Base-by-base conservation (phyloP, 2,888 invertebrate species). In the Neuroscelio doddi region DNA sequence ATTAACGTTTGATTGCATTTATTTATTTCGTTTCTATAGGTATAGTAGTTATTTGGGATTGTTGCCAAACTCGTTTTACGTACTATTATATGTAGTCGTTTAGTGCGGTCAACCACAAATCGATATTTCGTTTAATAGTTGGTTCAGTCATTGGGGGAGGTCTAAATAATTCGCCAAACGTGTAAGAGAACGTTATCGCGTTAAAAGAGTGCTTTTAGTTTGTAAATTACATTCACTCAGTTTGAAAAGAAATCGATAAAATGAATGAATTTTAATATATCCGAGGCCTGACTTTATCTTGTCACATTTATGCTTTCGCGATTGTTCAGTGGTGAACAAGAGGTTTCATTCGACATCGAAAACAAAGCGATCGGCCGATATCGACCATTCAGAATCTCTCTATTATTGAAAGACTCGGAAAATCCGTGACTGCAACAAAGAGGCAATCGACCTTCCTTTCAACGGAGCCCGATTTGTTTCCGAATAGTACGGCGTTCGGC, bases 61-160 rank as follows among this genome's bases (percentile, higher is more conserved):
- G 53, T 59, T 49, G 49, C 41, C 62, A 45, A 21, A 49, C 70
- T 58, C 58, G 49, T 63, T 57, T 53, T 61, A 26, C 45, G 34
- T 55, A 55, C 55, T 55, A 57, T 66, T 69, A 46, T 68, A 59
- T 69, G 52, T 64, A 64, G 63, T 72, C 76, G 74, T 72, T 76
- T 70, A 69, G 61, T 61, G 68, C 46, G 73, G 70, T 67, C 30
- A 68, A 75, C 75, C 74, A 51, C 76, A 64, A 76, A 78, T 78
- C 79, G 75, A 80, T 79, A 75, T 72, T 66, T 66, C 70, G 69
- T 72, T 77, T 73, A 75, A 79, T 71, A 75, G 69, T 64, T 68
- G 59, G 41, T 47, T 61, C 39, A 51, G 62, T 72, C 68, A 68
- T 69, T 16, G 47, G 68, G 56, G 61, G 71, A 75, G 72, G 69